A percentile compares a stretch with the other conserved stretches of the same genome.
phyloP scores from a whole-genome alignment of 2,113 vertebrate genomes.

The Nycticryphes semicollaris region DNA sequence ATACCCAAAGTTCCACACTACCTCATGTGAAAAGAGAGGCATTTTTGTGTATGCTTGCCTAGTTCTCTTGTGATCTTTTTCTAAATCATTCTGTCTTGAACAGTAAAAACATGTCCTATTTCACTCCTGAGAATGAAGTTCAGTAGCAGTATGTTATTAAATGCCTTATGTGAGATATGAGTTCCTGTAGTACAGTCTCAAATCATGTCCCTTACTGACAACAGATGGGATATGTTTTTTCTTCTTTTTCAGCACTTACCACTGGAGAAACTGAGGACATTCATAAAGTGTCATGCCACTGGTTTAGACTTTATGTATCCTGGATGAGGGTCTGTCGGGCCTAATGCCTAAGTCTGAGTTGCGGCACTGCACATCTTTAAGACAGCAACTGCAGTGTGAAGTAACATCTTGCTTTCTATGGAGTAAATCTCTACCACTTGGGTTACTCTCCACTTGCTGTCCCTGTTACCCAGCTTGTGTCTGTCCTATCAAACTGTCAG shows the following conservation, averaged over 20 bases:
- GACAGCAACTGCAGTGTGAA: background rate
- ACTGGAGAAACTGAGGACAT: background rate
- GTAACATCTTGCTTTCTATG: background rate
- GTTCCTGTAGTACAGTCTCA: background rate
- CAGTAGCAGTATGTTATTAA: background rate
- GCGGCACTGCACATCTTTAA: background rate
- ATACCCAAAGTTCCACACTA: background rate
- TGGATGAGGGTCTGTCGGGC: background rate
- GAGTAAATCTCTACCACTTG: background rate
- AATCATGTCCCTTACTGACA: background rate
- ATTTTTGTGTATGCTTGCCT: fast-evolving
- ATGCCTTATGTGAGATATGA: background rate
- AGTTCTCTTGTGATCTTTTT: background rate
- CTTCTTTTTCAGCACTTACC: background rate
- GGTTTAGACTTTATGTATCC: background rate
- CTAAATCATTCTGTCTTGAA: background rate
- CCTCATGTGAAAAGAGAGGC: background rate
- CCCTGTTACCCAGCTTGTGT: background rate
- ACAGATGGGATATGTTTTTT: background rate
- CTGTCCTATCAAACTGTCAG: background rate
- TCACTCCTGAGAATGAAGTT: background rate
- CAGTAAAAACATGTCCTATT: background rate
- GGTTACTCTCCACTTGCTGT: background rate
- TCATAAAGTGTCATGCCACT: background rate
- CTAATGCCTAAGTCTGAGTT: background rate